These are phyloP conservation scores for Microtus ochrogaster DNA, from an alignment of 2,113 vertebrate species.

Conservation along the genomic window DNA sequence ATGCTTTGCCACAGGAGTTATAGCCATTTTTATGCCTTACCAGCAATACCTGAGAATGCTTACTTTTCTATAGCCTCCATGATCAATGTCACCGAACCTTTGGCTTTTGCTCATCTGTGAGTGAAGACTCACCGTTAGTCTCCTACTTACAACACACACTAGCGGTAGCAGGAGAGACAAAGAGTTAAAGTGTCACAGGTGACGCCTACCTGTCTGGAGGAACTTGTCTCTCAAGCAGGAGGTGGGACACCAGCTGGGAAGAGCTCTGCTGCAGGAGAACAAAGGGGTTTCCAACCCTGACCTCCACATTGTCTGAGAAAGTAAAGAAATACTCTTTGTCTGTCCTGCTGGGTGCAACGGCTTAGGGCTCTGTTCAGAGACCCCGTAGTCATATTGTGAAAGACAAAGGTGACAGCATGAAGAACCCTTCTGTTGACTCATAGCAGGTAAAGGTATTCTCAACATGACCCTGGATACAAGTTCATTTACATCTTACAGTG, in stretches of 20 bases:
- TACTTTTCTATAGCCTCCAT: neutral
- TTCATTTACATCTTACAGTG: neutral
- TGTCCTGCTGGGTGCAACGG: neutral
- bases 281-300: conserved; percentile 96
- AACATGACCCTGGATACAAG: neutral
- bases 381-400: neutral
- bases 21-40: neutral
- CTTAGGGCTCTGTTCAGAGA: neutral
- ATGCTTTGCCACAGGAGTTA: neutral
- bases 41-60: conserved; percentile 1
- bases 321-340: neutral
- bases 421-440: neutral
- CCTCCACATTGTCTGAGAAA: conserved; percentile 88
- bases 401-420: neutral
- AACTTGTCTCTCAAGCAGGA: conserved; percentile 96
- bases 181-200: neutral
- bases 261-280: conserved; percentile 94
- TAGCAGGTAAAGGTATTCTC: neutral
- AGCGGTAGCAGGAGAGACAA: neutral
- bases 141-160: neutral
- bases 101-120: neutral
- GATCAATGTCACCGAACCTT: neutral
- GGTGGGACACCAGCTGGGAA: conserved; percentile 92
- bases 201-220: conserved; percentile 93
- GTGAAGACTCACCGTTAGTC: neutral